Evolutionary conservation across 2,113 vertebrate species (phyloP), one percentile per base, ranked within the genome.

Genomic region (Myanophis thanlyinensis): DNA sequence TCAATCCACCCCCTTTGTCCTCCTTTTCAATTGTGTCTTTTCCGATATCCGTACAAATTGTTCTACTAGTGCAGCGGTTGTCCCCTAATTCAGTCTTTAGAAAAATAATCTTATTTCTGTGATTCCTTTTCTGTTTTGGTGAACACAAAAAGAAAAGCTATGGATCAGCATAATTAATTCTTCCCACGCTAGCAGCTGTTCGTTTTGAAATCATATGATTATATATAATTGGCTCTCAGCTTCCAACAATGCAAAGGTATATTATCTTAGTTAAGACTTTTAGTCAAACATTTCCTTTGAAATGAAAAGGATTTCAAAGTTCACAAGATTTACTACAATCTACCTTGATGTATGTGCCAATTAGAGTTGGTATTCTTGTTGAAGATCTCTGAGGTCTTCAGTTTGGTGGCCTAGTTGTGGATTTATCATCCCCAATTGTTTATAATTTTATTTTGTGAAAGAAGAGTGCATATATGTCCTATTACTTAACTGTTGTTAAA

Each of bases 201-300:
- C 52, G 23, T 52, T 92, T 88, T 11, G 49, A 92, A 92, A 44
- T 62, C 23, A 47, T 25, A 87, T 12, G 35, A 73, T 49, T 73
- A 23, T 62, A 53, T 80, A 88, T 88, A 88, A 88, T 80, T 53
- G 91, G 47, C 25, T 92, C 35, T 52, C 86, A 51, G 47, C 56
- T 92, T 92, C 91, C 73, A 48, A 92, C 59, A 92, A 88, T 88
- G 53, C 84, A 67, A 92, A 86, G 80, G 3, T 56, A n/a, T 86
- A 47, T 47, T 90, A 90, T 88, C 87, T 92, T 49, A 91, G 35
- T 87, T 47, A 87, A 87, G 40, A 30, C 12, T 51, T 87, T 88
- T 52, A 88, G 48, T 73, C 59, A 88, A 92, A 92, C 23, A 15
- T 40, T 88, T 80, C 35, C 35, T 88, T 73, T 92, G 91, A 88